Base-by-base conservation (phyloP, 2,113 vertebrate genomes). In the Pycnonotus jocosus region DNA sequence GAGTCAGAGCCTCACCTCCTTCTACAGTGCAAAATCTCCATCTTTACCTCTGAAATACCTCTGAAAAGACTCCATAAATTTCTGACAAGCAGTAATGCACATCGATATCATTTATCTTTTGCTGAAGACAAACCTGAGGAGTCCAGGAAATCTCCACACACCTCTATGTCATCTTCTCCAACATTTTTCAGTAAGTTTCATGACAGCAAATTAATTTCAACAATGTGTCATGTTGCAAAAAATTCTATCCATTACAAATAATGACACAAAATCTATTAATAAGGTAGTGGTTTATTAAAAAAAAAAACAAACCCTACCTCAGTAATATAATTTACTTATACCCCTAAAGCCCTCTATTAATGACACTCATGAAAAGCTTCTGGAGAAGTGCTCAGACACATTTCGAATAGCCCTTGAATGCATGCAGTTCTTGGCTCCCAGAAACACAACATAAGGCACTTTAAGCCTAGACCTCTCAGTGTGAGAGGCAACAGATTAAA, bases 211-310 rank as follows among this genome's bases (percentile, higher is more conserved):
- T 21, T 73, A 62, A 81, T 81, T 58, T 66, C 72, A 88, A 40
- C 10, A 57, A 53, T 0, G 0, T 22, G 11, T 22, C 54, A 58
- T 1, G 0, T 47, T 2, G 3, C 7, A 54, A 66, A 72, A 91
- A 51, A 40, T 17, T 57, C 23, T 47, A 35, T 21, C 12, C 16
- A 27, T 19, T 31, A 25, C 14, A n/a, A 86, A 73, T 11, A 53
- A 4, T 47, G 18, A 28, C 10, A 78, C 24, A 72, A 92, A 80
- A 47, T 11, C 53, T 9, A 58, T 23, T 71, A 58, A 54, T 22
- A 79, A 82, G 22, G n/a, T 9, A 15, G 6, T 58, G 15, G 23
- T 37, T 57, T 30, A 38, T 11, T 56, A 48, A 19, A 8, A 53
- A 78, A 31, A 8, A 3, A 7, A 15, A 0, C 3, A n/a, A 38